Evolutionary conservation across 2,888 invertebrate species (phyloP).

Genomic region (Steromphala cineraria): DNA sequence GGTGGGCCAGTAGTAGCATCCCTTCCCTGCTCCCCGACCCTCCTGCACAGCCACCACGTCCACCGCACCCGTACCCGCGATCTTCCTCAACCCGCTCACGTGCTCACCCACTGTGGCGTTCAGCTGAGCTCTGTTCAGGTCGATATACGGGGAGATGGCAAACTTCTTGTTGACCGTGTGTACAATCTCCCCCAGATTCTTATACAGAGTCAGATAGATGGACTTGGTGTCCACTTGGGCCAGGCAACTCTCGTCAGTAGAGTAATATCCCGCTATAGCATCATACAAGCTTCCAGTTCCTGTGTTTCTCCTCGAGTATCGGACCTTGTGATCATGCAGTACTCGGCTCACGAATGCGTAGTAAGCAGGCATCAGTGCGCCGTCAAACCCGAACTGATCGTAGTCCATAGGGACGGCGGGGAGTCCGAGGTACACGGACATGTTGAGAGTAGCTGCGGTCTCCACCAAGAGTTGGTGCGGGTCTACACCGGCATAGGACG

Average conservation of each 20-base stretch:
- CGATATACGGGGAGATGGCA: slow-evolving; percentile 39
- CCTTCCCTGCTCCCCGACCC: slow-evolving; percentile 59
- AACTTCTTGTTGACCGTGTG: slow-evolving; percentile 29
- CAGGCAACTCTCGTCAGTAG: slow-evolving; percentile 38
- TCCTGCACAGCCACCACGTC: slow-evolving; percentile 64
- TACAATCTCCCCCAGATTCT: slow-evolving; percentile 27
- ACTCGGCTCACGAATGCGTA: slow-evolving; percentile 47
- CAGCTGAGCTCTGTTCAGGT: slow-evolving; percentile 30
- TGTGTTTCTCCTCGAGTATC: slow-evolving; percentile 35
- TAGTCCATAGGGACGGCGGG: slow-evolving; percentile 44
- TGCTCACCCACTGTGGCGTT: slow-evolving; percentile 48
- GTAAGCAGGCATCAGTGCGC: slow-evolving; percentile 42
- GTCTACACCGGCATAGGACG: slow-evolving; percentile 58
- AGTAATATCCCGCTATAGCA: slow-evolving; percentile 45
- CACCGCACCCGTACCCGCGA: slow-evolving; percentile 37
- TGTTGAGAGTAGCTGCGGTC: slow-evolving; percentile 49
- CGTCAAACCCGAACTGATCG: slow-evolving; percentile 16
- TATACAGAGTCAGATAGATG: slow-evolving; percentile 31
- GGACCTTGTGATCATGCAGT: slow-evolving; percentile 47
- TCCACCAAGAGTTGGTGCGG: slow-evolving; percentile 55
- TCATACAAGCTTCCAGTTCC: slow-evolving; percentile 29
- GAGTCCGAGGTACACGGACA: slow-evolving; percentile 60
- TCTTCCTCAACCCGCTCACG: slow-evolving; percentile 43
- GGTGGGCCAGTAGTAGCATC: slow-evolving; percentile 57
- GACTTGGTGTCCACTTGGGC: slow-evolving; percentile 22